A percentile compares a stretch with the other conserved stretches of the same genome.
These are phyloP conservation scores for Embiotoca jacksoni DNA, from an alignment of 2,113 vertebrate genomes.

Conservation along the genomic window DNA sequence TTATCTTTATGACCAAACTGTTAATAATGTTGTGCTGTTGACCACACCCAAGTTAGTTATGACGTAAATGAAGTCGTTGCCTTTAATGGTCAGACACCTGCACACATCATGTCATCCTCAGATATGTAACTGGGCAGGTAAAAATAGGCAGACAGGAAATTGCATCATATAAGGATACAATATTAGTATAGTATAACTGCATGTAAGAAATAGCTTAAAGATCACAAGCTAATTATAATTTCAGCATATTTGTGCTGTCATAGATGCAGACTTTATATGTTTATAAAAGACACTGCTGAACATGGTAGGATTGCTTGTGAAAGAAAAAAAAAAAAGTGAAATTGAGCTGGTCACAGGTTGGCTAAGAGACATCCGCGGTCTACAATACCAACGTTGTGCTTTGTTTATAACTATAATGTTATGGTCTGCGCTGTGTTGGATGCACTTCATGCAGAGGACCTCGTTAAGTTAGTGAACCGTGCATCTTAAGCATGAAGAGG, in stretches of 20 bases:
- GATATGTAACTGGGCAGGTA: not conserved
- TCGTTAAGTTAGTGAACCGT: slow-evolving; percentile 20
- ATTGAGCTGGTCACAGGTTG: too few species aligned
- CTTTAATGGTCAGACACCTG: not conserved
- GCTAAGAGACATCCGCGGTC: too few species aligned
- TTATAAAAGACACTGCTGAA: too few species aligned
- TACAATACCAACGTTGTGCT: too few species aligned
- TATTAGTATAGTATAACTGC: not conserved
- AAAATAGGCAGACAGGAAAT: accelerated
- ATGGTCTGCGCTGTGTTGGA: not conserved
- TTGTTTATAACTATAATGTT: too few species aligned
- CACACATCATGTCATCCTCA: not conserved
- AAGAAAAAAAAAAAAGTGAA: too few species aligned
- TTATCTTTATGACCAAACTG: not conserved
- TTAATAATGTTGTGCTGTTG: not conserved
- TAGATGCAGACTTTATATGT: not conserved
- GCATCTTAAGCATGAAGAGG: slow-evolving; percentile 41
- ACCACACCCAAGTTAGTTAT: not conserved
- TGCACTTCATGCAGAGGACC: not conserved
- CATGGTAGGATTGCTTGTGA: too few species aligned
- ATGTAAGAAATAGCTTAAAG: not conserved
- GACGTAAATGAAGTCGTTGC: not conserved
- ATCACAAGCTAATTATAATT: too few species aligned
- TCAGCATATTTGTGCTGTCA: too few species aligned
- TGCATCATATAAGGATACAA: too few species aligned